Evolutionary conservation across 2,113 vertebrate genomes (phyloP).

Genomic region (Antechinus stuartii): DNA sequence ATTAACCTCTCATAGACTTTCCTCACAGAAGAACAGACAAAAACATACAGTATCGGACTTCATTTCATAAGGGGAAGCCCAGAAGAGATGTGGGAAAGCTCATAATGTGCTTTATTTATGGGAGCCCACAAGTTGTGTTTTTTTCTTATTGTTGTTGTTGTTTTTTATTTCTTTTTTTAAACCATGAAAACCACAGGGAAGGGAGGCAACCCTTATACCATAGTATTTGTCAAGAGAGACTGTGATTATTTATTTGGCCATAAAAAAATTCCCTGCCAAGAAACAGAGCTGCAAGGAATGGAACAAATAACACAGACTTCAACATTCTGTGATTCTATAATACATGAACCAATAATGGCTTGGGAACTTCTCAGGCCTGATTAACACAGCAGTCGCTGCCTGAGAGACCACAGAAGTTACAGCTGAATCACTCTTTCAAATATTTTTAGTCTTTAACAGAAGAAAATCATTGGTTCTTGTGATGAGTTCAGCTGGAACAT

Average conservation of each 20-base stretch:
- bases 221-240: slow-evolving; percentile 30
- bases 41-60: not conserved
- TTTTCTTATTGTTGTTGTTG: too few species aligned
- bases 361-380: slow-evolving; percentile 12
- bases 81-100: slow-evolving; percentile 9
- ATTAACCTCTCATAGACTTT: not conserved
- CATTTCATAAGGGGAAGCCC: not conserved
- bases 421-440: not conserved
- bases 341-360: slow-evolving; percentile 16
- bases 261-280: not conserved
- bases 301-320: not conserved
- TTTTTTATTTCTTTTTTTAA: not conserved
- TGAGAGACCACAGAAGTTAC: slow-evolving; percentile 36
- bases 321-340: not conserved
- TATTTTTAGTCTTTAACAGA: not conserved
- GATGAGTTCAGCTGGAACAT: slow-evolving; percentile 26
- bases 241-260: not conserved
- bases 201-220: slow-evolving; percentile 15
- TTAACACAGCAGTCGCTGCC: slow-evolving; percentile 5
- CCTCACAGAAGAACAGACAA: not conserved
- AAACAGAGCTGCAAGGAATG: not conserved
- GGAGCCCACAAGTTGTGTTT: not conserved
- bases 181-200: not conserved
- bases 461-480: not conserved
- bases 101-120: not conserved